A percentile compares a stretch with the other conserved stretches of the same genome.
phyloP scores from a whole-genome alignment of 2,888 invertebrate genomes.

The Stenchaetothrips biformis region DNA sequence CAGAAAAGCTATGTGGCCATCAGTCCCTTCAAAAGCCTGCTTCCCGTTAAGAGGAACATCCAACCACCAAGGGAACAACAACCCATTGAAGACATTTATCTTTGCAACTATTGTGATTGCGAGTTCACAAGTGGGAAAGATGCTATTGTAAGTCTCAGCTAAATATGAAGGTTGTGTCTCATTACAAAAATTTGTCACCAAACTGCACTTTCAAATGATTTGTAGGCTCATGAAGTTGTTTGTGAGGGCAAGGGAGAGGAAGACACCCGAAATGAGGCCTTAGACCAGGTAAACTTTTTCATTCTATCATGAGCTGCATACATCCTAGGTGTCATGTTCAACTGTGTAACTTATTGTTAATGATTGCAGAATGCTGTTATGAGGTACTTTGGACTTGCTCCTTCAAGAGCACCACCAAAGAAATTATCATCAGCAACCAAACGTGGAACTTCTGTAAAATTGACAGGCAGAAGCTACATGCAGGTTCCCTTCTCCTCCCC shows the following conservation, averaged over 20 bases:
- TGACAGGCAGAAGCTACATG: not conserved
- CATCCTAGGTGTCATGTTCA: not conserved
- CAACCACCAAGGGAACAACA: not conserved
- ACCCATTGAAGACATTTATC: not conserved
- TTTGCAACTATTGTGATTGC: not conserved
- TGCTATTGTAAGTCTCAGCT: not conserved
- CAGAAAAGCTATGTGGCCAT: no score
- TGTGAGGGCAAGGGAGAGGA: not conserved
- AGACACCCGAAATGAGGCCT: not conserved
- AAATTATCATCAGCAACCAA: not conserved
- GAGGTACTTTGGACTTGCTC: not conserved
- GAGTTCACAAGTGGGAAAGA: not conserved
- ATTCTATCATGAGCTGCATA: not conserved
- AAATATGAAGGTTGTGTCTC: no score
- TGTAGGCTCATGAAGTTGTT: not conserved
- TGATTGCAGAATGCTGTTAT: not conserved
- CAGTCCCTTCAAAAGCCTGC: not conserved
- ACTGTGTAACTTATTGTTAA: not conserved
- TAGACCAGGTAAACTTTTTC: not conserved
- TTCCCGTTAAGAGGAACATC: not conserved
- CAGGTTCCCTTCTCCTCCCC: not conserved
- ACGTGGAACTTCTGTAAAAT: not conserved
- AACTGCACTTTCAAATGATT: not conserved
- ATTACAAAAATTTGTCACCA: no score
- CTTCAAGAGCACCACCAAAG: not conserved